Conservation (phyloP, 2,888 invertebrate species). For the Lysandra coridon region DNA sequence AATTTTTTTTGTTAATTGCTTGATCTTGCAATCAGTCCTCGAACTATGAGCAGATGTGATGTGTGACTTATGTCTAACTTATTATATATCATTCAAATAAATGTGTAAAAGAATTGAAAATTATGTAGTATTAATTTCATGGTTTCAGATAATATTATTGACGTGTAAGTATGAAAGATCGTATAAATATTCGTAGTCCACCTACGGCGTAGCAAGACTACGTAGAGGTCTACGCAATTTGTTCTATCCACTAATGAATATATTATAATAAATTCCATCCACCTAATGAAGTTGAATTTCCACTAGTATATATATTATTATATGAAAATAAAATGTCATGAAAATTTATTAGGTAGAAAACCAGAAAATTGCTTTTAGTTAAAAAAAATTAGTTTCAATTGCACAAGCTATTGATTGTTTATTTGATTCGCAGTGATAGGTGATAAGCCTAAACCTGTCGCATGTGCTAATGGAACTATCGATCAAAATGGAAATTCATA, state of each 20-base stretch:
- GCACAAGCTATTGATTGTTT: not conserved
- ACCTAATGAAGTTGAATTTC: not conserved
- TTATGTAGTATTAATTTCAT: too few species aligned
- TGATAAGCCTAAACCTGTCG: not conserved
- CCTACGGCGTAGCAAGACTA: not conserved
- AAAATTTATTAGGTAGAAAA: not conserved
- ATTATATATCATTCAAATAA: not conserved
- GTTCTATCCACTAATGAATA: not conserved
- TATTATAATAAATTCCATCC: not conserved
- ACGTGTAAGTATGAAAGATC: too few species aligned
- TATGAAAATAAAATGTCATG: too few species aligned
- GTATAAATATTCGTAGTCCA: not conserved
- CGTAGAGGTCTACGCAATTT: not conserved
- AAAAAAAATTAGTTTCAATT: not conserved
- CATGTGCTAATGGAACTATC: not conserved
- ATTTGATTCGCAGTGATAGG: conserved; percentile 10
- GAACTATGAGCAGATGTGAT: too few species aligned
- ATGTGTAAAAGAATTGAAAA: not conserved
- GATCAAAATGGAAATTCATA: not conserved
- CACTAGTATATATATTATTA: too few species aligned
- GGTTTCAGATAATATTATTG: too few species aligned
- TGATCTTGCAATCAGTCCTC: too few species aligned
- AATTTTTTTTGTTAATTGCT: too few species aligned
- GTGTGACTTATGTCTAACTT: too few species aligned
- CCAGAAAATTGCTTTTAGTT: not conserved